A percentile compares a stretch with the other conserved stretches of the same genome.
Evolutionary conservation across 2,888 invertebrate species (phyloP).

Genomic region (Tenodera sinensis): DNA sequence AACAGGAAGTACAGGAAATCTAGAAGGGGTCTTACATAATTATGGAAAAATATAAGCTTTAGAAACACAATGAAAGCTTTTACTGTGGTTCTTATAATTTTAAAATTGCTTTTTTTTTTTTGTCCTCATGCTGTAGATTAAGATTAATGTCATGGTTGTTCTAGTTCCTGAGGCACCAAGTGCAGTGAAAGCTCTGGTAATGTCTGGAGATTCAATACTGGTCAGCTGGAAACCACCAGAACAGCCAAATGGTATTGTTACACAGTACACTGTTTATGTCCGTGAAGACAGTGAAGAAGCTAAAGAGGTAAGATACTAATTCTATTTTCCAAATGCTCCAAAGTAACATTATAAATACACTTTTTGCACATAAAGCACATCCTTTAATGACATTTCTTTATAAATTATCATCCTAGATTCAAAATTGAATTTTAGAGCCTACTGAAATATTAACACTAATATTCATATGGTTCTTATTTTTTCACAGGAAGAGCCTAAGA

Average conservation of each 20-base stretch:
- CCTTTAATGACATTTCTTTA: not conserved
- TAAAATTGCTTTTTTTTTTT: not conserved
- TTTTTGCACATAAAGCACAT: not conserved
- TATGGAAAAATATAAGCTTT: no score
- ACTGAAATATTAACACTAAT: not conserved
- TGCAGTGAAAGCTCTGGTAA: slow-evolving; percentile 87
- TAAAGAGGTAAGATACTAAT: slow-evolving; percentile 36
- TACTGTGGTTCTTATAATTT: slow-evolving; percentile 4
- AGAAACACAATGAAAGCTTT: no score
- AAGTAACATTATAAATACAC: not conserved
- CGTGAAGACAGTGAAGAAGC: slow-evolving; percentile 41
- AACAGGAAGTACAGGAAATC: no score
- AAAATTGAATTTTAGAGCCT: not conserved
- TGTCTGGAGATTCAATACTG: slow-evolving; percentile 86
- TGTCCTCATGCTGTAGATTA: not conserved
- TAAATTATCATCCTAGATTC: not conserved
- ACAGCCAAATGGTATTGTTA: slow-evolving; percentile 88
- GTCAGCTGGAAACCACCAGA: slow-evolving; percentile 92
- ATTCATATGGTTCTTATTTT: not conserved
- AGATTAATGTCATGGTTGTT: slow-evolving; percentile 30
- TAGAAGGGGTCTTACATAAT: no score
- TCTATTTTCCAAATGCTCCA: not conserved
- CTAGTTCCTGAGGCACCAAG: slow-evolving; percentile 90
- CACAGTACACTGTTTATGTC: slow-evolving; percentile 89
- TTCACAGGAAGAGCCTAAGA: slow-evolving; percentile 39